Evolutionary conservation across 2,113 vertebrate species (phyloP).

Genomic region (Cyanistes caeruleus): DNA sequence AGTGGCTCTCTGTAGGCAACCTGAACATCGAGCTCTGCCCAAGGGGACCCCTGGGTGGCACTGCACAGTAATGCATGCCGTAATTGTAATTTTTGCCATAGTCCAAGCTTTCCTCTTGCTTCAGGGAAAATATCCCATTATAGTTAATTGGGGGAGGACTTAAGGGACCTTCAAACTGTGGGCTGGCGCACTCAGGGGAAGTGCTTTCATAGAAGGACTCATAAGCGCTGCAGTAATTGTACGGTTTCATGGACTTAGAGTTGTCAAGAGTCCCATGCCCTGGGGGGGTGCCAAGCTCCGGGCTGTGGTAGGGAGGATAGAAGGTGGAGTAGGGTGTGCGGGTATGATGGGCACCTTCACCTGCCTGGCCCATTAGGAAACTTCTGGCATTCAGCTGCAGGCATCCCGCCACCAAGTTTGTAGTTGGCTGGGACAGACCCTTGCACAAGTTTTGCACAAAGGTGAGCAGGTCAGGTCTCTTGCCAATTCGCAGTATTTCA

Average conservation of each 20-base stretch:
- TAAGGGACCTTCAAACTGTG: conserved; percentile 92
- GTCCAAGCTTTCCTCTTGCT: conserved; percentile 95
- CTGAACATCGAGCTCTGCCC: conserved; percentile 94
- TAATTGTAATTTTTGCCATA: conserved; percentile 96
- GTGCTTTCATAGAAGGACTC: conserved; percentile 95
- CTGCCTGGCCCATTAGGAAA: conserved; percentile 93
- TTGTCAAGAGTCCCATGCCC: conserved; percentile 87
- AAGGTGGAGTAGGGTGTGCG: conserved; percentile 89
- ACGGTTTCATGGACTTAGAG: conserved; percentile 92
- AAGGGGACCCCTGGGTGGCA: conserved; percentile 91
- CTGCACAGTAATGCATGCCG: conserved; percentile 94
- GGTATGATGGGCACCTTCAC: conserved; percentile 85
- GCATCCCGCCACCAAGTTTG: conserved; percentile 99
- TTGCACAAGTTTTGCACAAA: conserved; percentile 99
- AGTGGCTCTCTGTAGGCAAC: conserved; percentile 93
- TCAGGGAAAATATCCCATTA: conserved; percentile 98
- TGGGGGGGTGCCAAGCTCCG: conserved; percentile 86
- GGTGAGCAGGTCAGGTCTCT: conserved; percentile 93
- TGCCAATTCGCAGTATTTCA: conserved; percentile 95
- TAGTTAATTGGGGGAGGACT: conserved; percentile 97
- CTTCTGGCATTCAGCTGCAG: conserved; percentile 96
- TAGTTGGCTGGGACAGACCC: conserved; percentile 97
- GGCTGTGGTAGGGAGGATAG: conserved; percentile 89
- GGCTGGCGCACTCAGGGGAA: conserved; percentile 92
- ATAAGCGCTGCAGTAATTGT: conserved; percentile 90